These are phyloP conservation scores for Vulpes ferrilata DNA, from an alignment of 2,113 vertebrate genomes.

Conservation along the genomic window DNA sequence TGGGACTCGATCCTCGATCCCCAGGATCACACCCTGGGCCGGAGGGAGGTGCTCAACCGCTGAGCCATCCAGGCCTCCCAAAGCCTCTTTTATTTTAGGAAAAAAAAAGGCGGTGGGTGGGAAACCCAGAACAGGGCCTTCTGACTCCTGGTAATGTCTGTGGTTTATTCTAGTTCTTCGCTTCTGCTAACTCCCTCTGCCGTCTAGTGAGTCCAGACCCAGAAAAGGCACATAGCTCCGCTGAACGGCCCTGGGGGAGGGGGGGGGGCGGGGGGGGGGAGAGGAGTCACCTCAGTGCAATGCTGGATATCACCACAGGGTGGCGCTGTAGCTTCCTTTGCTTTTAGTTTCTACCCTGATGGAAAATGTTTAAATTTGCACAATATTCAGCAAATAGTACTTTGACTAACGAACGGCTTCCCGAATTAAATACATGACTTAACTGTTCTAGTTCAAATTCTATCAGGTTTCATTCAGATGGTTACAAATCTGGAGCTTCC, in stretches of 20 bases:
- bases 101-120: too few relatives aligned
- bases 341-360: not conserved
- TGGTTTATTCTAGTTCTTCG: not conserved
- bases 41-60: too few relatives aligned
- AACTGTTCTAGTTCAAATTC: not conserved
- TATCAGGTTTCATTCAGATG: not conserved
- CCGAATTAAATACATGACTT: constrained; percentile 6
- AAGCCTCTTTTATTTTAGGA: too few relatives aligned
- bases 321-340: not conserved
- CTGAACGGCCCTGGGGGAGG: not conserved
- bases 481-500: not conserved
- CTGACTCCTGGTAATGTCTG: not conserved
- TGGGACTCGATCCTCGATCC: fast-evolving
- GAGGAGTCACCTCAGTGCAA: not conserved
- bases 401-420: not conserved
- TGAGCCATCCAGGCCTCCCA: too few relatives aligned
- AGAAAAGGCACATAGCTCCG: not conserved
- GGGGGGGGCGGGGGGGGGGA: too few relatives aligned
- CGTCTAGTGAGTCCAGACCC: not conserved
- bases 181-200: not conserved
- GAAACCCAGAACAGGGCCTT: not conserved
- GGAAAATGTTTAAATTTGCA: not conserved
- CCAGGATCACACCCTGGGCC: too few relatives aligned
- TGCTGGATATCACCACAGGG: constrained; percentile 14
- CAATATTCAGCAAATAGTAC: not conserved